Conservation (phyloP, 2,113 vertebrate genomes). For the Calyptomena viridis region DNA sequence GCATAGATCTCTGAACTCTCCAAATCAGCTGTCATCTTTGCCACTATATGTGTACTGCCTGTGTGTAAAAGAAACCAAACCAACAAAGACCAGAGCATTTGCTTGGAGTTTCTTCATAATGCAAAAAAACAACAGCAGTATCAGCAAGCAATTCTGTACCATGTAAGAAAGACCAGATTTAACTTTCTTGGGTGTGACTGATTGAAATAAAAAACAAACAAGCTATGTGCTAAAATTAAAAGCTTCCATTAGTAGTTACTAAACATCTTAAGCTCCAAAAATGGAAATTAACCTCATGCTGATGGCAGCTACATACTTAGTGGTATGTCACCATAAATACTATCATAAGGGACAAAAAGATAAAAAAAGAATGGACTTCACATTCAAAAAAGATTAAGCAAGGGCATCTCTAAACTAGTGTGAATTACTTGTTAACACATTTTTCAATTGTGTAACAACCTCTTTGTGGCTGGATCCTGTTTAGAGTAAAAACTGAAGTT, state of each 20-base stretch:
- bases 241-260: background rate
- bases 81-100: background rate
- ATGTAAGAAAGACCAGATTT: rapidly evolving
- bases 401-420: background rate
- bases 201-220: background rate
- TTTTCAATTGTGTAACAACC: background rate
- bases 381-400: background rate
- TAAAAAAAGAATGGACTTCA: background rate
- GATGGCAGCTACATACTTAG: background rate
- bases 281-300: background rate
- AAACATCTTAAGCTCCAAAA: background rate
- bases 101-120: background rate
- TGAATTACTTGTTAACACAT: background rate
- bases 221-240: background rate
- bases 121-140: background rate
- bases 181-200: background rate
- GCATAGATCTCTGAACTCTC: background rate
- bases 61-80: background rate
- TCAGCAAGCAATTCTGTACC: background rate
- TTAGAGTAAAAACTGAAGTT: background rate
- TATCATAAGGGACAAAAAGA: background rate
- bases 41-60: background rate
- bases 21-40: background rate
- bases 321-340: background rate
- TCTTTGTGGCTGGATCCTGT: background rate